Evolutionary conservation across 2,113 vertebrate genomes (phyloP).

Genomic region (Brevimyrus niger): DNA sequence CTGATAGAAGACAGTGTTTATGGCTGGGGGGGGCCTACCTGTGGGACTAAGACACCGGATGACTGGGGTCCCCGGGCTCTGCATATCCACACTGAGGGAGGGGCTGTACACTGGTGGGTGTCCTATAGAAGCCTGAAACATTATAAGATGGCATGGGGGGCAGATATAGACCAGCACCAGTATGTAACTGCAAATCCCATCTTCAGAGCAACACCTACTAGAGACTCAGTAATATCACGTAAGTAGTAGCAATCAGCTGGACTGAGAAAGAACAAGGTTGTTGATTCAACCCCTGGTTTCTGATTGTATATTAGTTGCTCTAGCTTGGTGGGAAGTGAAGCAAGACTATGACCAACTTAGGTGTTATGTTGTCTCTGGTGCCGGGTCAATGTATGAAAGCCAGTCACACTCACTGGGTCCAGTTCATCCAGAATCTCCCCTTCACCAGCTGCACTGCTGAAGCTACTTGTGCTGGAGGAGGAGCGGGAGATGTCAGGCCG

Average conservation of each 20-base stretch:
- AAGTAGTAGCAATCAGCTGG: neutral
- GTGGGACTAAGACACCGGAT: slow-evolving; percentile 83
- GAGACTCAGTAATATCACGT: neutral
- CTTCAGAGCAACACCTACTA: slow-evolving; percentile 6
- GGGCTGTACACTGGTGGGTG: slow-evolving; percentile 73
- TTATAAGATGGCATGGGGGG: slow-evolving; percentile 47
- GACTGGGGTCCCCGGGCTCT: slow-evolving; percentile 66
- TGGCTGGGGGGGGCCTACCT: slow-evolving; percentile 49
- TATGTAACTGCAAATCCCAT: neutral
- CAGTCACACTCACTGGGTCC: slow-evolving; percentile 63
- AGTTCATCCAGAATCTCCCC: slow-evolving; percentile 78
- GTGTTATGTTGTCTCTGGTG: neutral
- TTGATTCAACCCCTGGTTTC: neutral
- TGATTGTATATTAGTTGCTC: neutral
- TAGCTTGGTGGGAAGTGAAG: neutral
- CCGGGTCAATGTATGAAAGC: neutral
- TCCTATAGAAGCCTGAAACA: slow-evolving; percentile 65
- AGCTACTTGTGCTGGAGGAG: slow-evolving; percentile 84
- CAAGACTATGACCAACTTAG: neutral
- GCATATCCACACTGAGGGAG: slow-evolving; percentile 59
- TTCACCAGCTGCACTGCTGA: slow-evolving; percentile 75
- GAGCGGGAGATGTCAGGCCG: slow-evolving; percentile 83
- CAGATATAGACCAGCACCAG: neutral
- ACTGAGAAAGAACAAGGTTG: neutral
- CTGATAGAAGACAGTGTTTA: neutral